A percentile compares a stretch with the other conserved stretches of the same genome.
These are phyloP conservation scores for Esox masquinongy DNA, from an alignment of 2,797 vertebrate genomes.

Conservation along the genomic window DNA sequence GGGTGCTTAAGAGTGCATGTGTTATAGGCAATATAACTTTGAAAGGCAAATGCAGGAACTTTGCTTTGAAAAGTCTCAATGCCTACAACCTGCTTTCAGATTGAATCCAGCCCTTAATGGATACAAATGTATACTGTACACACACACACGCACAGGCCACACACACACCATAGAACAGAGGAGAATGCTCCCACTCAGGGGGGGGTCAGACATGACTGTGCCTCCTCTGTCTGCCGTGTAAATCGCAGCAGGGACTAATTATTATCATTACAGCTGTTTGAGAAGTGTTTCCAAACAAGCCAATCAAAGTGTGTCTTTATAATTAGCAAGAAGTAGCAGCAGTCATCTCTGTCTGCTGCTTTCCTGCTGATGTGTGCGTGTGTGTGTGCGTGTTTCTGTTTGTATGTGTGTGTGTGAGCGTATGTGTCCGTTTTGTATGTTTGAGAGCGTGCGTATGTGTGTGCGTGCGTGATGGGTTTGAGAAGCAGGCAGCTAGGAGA, in stretches of 20 bases:
- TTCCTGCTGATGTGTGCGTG: neutral
- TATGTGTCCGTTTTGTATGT: neutral
- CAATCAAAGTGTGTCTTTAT: conserved; percentile 79
- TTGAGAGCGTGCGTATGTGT: neutral
- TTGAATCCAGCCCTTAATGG: too few relatives aligned
- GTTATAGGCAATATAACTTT: too few relatives aligned
- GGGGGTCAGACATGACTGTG: conserved; percentile 17
- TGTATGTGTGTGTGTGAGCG: neutral
- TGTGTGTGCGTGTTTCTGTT: neutral
- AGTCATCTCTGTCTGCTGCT: conserved; percentile 65
- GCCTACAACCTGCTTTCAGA: too few relatives aligned
- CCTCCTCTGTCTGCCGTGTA: conserved; percentile 37
- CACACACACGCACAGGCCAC: conserved; percentile 27
- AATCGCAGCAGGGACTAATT: conserved; percentile 72
- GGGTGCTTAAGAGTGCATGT: too few relatives aligned
- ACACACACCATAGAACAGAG: neutral
- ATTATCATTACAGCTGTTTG: conserved; percentile 77
- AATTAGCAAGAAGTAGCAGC: conserved; percentile 76
- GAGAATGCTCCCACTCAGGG: too few relatives aligned
- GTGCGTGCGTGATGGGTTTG: neutral
- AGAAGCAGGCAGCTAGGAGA: conserved; percentile 46
- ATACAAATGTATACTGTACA: neutral
- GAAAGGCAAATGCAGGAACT: too few relatives aligned
- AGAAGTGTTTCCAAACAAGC: conserved; percentile 84
- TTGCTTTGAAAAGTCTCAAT: too few relatives aligned